Percentiles rank a stretch among this genome's conserved stretches.
Conservation (phyloP, 2,113 vertebrate species). For the Lagopus muta region DNA sequence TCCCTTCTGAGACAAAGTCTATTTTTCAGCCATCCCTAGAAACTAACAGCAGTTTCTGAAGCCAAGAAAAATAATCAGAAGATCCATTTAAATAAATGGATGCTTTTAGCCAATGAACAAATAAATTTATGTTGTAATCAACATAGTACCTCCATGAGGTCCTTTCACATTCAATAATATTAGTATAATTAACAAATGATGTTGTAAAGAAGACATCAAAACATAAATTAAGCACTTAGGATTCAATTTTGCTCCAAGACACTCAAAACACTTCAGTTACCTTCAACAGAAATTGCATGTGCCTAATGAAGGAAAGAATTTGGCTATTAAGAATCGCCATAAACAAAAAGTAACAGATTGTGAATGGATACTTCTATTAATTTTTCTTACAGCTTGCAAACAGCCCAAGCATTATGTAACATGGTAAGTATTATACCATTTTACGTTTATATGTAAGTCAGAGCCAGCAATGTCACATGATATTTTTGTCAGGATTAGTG, state of each 20-base stretch:
- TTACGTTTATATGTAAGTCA: background rate
- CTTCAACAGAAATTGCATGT: background rate
- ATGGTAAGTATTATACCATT: background rate
- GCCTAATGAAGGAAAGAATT: background rate
- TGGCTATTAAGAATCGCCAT: background rate
- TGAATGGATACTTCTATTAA: background rate
- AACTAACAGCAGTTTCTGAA: background rate
- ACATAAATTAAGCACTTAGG: background rate
- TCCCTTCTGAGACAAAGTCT: background rate
- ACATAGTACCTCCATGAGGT: background rate
- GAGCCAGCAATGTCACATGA: background rate
- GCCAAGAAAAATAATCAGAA: background rate
- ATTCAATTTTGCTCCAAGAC: background rate
- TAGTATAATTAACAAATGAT: background rate
- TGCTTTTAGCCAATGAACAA: background rate
- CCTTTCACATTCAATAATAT: background rate
- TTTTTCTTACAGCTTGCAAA: constrained; percentile 9
- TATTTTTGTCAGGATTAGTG: background rate
- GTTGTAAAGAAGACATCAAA: background rate
- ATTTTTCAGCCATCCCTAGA: background rate
- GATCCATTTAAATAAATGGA: background rate
- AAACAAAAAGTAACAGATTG: background rate
- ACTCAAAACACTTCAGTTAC: background rate
- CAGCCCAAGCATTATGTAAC: background rate
- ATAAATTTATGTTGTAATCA: background rate